Evolutionary conservation across 2,113 vertebrate species (phyloP).

Genomic region (Ochotona curzoniae): DNA sequence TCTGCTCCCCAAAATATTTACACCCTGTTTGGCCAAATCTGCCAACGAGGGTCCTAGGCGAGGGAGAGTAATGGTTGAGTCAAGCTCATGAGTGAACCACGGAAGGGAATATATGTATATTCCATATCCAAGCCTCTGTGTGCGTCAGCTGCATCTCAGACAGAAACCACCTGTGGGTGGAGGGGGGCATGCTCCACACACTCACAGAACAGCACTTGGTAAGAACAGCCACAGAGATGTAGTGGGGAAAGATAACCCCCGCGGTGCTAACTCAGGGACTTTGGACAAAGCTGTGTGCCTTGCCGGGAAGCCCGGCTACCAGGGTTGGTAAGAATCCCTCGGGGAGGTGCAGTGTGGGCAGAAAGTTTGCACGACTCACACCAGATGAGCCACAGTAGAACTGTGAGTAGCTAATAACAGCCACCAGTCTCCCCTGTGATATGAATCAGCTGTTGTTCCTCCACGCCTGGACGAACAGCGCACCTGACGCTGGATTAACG

Average conservation of each 20-base stretch:
- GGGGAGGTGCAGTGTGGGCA: constrained; percentile 3
- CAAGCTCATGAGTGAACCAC: background rate
- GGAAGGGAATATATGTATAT: background rate
- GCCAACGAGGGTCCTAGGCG: background rate
- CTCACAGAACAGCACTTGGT: constrained; percentile 46
- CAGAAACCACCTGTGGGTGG: background rate
- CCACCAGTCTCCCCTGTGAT: constrained; percentile 64
- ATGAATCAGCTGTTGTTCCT: constrained; percentile 68
- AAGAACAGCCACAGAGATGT: constrained; percentile 24
- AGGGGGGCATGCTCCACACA: background rate
- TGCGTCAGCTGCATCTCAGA: background rate
- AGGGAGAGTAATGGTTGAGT: background rate
- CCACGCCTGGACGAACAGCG: constrained; percentile 71
- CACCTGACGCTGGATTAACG: constrained; percentile 58
- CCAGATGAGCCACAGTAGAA: constrained; percentile 69
- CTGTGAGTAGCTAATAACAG: constrained; percentile 79
- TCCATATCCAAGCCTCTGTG: background rate
- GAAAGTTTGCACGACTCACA: constrained; percentile 66
- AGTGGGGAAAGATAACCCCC: background rate
- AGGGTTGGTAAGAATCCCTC: background rate
- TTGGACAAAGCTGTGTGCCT: background rate
- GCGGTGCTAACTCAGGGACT: background rate
- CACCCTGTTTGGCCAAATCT: background rate
- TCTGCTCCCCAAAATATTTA: background rate
- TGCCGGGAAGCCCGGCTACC: background rate